Conservation (phyloP, 2,797 vertebrate species). For the Diglossa cyanea region DNA sequence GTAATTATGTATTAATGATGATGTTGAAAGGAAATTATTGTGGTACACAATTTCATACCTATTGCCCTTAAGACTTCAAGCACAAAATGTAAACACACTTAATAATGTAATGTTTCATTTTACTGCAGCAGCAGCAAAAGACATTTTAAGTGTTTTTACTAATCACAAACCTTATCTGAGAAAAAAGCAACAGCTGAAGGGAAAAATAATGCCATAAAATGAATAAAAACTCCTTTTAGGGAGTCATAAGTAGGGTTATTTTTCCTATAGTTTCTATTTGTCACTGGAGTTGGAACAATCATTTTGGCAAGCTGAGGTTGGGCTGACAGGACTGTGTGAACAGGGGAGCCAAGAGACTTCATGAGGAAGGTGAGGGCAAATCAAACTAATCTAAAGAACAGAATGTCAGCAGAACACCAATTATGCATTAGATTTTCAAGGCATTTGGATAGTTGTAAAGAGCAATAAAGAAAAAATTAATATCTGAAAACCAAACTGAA, state of each 20-base stretch:
- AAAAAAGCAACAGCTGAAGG: not conserved
- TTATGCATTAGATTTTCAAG: not conserved
- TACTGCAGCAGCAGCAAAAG: not conserved
- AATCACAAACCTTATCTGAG: not conserved
- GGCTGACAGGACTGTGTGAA: not conserved
- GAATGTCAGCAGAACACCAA: not conserved
- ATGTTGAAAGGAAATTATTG: not conserved
- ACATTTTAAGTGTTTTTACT: not conserved
- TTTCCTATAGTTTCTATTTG: not conserved
- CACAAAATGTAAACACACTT: constrained; percentile 21
- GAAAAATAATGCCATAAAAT: not conserved
- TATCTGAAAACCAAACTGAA: not conserved
- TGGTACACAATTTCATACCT: not conserved
- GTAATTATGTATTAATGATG: constrained; percentile 1
- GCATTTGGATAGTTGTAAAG: not conserved
- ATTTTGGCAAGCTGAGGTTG: not conserved
- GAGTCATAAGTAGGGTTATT: not conserved
- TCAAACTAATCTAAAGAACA: not conserved
- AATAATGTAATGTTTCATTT: constrained; percentile 1
- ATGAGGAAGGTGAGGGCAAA: not conserved
- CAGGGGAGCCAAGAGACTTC: not conserved
- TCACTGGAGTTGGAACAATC: not conserved
- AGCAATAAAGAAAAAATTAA: not conserved
- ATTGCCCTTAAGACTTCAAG: not conserved
- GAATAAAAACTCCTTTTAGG: not conserved